Evolutionary conservation across 2,113 vertebrate species (phyloP).

Genomic region (Rynchops niger): DNA sequence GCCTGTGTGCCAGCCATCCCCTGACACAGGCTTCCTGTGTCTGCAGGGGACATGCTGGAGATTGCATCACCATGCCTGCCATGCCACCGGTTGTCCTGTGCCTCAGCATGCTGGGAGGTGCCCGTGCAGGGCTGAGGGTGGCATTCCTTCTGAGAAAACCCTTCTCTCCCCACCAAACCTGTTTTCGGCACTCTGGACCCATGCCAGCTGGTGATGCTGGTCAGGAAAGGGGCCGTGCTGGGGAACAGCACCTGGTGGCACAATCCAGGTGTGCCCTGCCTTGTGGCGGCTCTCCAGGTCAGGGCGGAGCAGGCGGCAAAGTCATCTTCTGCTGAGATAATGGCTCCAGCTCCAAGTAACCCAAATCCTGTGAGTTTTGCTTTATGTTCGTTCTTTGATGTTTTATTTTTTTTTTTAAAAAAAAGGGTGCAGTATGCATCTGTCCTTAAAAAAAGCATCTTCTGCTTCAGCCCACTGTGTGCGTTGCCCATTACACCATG

Average conservation of each 20-base stretch:
- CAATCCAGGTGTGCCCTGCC: neutral
- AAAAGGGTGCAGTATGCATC: neutral
- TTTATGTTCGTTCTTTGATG: neutral
- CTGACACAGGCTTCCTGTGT: neutral
- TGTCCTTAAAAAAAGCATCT: neutral
- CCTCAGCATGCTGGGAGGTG: neutral
- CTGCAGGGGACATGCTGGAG: neutral
- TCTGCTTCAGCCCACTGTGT: neutral
- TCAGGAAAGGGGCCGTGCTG: neutral
- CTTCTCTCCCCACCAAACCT: neutral
- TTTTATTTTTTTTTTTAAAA: neutral
- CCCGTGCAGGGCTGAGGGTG: neutral
- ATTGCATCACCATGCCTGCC: neutral
- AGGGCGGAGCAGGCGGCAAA: neutral
- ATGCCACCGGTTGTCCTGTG: rapidly evolving
- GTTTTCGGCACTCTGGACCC: neutral
- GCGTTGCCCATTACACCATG: rapidly evolving
- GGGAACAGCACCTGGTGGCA: neutral
- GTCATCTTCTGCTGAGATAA: neutral
- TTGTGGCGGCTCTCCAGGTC: neutral
- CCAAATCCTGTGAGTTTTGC: neutral
- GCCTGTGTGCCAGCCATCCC: too few species aligned
- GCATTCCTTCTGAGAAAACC: neutral
- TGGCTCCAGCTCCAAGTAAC: neutral
- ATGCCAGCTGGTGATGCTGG: neutral